A percentile compares a stretch with the other conserved stretches of the same genome.
phyloP scores from a whole-genome alignment of 2,797 vertebrate species.

The Ceyx erithaca region DNA sequence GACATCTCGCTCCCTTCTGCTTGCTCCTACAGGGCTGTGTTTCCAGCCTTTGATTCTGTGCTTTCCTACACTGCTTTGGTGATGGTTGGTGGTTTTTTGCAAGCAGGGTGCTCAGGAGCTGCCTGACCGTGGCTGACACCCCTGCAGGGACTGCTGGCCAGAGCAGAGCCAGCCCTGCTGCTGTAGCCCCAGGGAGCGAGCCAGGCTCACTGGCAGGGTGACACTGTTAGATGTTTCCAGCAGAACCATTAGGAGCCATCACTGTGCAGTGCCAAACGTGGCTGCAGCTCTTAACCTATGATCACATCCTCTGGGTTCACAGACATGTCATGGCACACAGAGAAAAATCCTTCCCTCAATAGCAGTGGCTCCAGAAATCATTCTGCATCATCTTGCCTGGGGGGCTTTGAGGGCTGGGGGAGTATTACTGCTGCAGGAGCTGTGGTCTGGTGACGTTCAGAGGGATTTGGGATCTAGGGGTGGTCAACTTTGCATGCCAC shows the following conservation, averaged over 20 bases:
- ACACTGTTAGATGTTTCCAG: not conserved
- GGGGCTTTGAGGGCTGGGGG: not conserved
- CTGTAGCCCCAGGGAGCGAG: not conserved
- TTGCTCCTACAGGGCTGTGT: not conserved
- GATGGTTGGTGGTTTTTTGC: not conserved
- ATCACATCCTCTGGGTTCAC: not conserved
- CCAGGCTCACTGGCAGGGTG: not conserved
- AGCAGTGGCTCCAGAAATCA: not conserved
- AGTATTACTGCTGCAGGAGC: not conserved
- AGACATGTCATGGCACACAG: not conserved
- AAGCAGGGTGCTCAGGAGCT: not conserved
- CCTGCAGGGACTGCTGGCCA: not conserved
- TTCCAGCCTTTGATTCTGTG: not conserved
- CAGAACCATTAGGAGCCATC: not conserved
- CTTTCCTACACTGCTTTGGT: not conserved
- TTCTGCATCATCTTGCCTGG: fast-evolving
- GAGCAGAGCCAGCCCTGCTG: not conserved
- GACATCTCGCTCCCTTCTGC: not conserved
- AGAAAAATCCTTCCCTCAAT: not conserved
- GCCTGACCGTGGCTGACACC: conserved; percentile 6
- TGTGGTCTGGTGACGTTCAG: not conserved
- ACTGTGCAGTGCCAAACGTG: not conserved
- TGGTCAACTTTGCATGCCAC: not conserved
- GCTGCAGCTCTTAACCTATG: not conserved
- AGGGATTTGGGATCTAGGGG: not conserved